phyloP scores from a whole-genome alignment of 2,113 vertebrate genomes.

The Hemichromis elongatus region DNA sequence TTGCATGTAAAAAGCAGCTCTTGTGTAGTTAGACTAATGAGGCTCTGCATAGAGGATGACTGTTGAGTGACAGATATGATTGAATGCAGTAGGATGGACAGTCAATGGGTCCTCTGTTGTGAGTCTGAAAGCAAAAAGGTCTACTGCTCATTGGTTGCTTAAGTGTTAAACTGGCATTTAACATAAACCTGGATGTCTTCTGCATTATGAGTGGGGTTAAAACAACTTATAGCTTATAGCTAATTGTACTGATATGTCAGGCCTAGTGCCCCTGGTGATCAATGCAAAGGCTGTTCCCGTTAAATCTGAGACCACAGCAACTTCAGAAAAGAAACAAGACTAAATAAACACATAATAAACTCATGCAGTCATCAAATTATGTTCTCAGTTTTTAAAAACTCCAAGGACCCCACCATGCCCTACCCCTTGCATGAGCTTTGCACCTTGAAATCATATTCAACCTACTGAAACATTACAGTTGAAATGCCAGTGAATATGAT shows the following conservation, averaged over 20 bases:
- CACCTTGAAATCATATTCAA: not conserved
- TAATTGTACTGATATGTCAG: not conserved
- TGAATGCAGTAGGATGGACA: slow-evolving; percentile 43
- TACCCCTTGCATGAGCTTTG: no score
- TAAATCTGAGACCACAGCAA: not conserved
- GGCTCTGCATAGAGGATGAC: slow-evolving; percentile 25
- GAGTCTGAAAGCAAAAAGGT: slow-evolving; percentile 14
- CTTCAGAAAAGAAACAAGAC: not conserved
- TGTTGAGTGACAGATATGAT: slow-evolving; percentile 57
- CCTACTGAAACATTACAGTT: not conserved
- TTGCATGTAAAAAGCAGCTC: slow-evolving; percentile 22
- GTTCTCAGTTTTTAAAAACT: not conserved
- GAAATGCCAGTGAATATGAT: not conserved
- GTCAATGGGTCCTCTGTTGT: slow-evolving; percentile 2
- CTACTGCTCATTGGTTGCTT: not conserved
- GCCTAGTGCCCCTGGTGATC: not conserved
- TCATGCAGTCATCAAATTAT: not conserved
- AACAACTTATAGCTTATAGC: not conserved
- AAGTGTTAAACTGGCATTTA: slow-evolving; percentile 23
- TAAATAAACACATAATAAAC: not conserved
- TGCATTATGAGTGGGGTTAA: not conserved
- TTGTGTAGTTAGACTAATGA: slow-evolving; percentile 66
- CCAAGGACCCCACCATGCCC: not conserved
- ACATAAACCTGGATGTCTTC: not conserved
- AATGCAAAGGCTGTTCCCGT: not conserved